A percentile compares a stretch with the other conserved stretches of the same genome.
Conservation (phyloP, 2,797 vertebrate genomes). For the Leptatherina wallacei region DNA sequence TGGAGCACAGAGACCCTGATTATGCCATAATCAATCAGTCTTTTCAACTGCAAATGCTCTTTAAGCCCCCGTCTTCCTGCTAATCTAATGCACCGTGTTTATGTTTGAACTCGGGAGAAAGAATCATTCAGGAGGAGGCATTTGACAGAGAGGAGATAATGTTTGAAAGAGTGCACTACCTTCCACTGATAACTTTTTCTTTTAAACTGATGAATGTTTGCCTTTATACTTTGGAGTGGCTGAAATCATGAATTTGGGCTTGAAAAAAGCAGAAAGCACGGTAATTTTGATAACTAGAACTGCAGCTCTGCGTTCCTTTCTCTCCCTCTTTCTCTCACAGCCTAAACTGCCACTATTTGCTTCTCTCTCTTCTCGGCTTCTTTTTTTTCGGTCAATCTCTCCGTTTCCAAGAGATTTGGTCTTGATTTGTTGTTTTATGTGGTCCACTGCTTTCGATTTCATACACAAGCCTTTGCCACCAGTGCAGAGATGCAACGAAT, state of each 20-base stretch:
- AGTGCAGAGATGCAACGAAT: constrained; percentile 22
- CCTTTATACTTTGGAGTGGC: constrained; percentile 38
- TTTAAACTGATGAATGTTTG: constrained; percentile 60
- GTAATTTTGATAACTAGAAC: constrained; percentile 44
- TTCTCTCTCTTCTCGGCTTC: constrained; percentile 11
- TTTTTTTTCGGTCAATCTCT: constrained; percentile 5
- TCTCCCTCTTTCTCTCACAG: constrained; percentile 36
- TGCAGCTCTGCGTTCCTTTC: constrained; percentile 24
- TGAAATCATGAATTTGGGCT: constrained; percentile 63
- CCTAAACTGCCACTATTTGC: constrained; percentile 22
- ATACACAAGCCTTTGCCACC: constrained; percentile 35
- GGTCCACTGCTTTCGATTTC: constrained; percentile 34
- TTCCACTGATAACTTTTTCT: constrained; percentile 56
- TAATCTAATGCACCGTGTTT: constrained; percentile 74
- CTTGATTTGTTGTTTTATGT: constrained; percentile 32
- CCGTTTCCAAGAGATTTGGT: constrained; percentile 15
- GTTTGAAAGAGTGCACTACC: constrained; percentile 54
- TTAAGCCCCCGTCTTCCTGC: constrained; percentile 51
- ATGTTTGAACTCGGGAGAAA: constrained; percentile 49
- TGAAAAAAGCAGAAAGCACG: constrained; percentile 35
- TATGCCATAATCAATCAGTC: constrained; percentile 61
- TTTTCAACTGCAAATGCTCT: constrained; percentile 53
- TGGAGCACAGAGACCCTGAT: constrained; percentile 49
- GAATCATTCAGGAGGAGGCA: constrained; percentile 46
- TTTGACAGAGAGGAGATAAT: constrained; percentile 64